Evolutionary conservation across 2,113 vertebrate species (phyloP), one percentile per base, ranked within the genome.

Genomic region (Macaca mulatta): DNA sequence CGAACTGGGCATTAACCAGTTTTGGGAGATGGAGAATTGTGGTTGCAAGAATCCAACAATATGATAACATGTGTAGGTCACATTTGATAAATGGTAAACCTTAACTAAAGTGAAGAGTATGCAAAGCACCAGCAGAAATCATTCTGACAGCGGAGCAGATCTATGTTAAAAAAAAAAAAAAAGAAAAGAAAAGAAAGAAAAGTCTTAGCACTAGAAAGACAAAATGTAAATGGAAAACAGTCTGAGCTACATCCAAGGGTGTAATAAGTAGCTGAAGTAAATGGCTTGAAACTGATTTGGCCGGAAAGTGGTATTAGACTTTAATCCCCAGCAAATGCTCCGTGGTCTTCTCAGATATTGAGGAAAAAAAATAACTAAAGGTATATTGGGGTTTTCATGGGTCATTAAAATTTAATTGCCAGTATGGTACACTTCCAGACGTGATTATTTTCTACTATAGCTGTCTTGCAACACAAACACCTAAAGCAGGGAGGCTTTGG

Each of bases 391-490:
- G 57, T 92, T 90, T 85, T 43, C 38, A 43, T 75, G 52, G 64
- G 32, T 92, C 40, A 77, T 85, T 97, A 57, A 52, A 77, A 89
- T 81, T 38, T 70, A 77, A 40, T 81, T 85, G 79, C 88, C 40
- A 23, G 11, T 92, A 74, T 85, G 43, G 20, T 72, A 84, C 40
- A 57, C 74, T 38, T 88, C 25, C 55, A 75, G 50, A 74, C 35
- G 43, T 8, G 4, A 64, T 77, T 45, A 38, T 43, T 77, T 69
- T 59, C 64, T 92, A 59, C 18, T 23, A 20, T 23, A 81, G 35
- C 38, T n/a, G 23, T 55, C 48, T 77, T 92, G 20, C 8, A 77
- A 72, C 35, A 48, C 12, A 89, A 97, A 89, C 11, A 85, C 16
- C 64, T 32, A 27, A n/a, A 89, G 57, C 23, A 45, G 38, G 23